Percentiles rank a stretch among this genome's conserved stretches.
Conservation (phyloP, 2,113 vertebrate genomes). For the Sinocyclocheilus anophthalmus region DNA sequence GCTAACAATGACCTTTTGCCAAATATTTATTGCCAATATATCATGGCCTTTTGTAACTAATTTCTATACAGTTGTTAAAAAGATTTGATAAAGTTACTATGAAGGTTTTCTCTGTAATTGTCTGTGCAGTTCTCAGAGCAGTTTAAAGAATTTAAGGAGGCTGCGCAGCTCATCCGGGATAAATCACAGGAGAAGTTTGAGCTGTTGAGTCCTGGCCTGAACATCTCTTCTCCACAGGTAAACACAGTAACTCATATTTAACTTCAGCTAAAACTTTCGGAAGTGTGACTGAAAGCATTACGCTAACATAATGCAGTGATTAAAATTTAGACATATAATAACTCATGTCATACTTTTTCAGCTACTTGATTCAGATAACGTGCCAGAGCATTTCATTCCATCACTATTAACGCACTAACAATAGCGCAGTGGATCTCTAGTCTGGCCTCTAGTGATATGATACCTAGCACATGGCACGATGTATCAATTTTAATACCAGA, state of each 20-base stretch:
- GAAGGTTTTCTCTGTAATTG: background rate
- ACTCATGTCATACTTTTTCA: background rate
- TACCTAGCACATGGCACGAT: background rate
- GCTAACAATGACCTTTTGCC: no score
- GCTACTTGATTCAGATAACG: background rate
- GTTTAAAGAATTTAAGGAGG: conserved; percentile 92
- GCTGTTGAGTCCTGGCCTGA: conserved; percentile 85
- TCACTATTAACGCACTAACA: background rate
- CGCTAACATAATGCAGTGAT: background rate
- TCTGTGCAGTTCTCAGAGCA: conserved; percentile 82
- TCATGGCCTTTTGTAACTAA: background rate
- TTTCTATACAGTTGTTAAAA: background rate
- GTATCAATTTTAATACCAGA: background rate
- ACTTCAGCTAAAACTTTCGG: background rate
- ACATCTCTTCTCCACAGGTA: conserved; percentile 89
- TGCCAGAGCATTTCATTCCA: background rate
- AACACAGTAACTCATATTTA: conserved; percentile 20
- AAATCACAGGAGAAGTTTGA: conserved; percentile 95
- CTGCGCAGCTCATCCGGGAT: conserved; percentile 86
- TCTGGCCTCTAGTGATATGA: background rate
- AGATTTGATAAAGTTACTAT: background rate
- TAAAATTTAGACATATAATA: background rate
- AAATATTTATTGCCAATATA: no score
- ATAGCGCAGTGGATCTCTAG: background rate
- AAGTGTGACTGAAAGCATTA: background rate